These are phyloP conservation scores for Clarias laeviceps DNA, from an alignment of 2,797 vertebrate genomes.

Conservation along the genomic window DNA sequence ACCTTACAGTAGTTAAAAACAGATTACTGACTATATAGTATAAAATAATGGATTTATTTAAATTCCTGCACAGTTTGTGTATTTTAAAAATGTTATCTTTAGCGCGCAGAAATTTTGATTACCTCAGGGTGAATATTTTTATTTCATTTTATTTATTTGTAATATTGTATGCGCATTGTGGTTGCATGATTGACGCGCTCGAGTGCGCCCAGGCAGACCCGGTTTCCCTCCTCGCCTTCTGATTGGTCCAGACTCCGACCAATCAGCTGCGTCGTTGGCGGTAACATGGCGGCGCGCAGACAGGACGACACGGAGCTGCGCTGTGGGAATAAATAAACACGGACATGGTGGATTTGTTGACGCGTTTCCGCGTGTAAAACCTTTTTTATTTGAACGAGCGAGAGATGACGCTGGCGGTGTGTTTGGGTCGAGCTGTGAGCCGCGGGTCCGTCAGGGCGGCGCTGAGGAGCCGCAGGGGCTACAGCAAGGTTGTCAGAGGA, in stretches of 20 bases:
- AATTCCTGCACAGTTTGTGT: neutral
- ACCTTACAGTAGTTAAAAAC: neutral
- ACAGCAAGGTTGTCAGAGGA: constrained; percentile 68
- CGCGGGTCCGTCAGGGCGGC: constrained; percentile 45
- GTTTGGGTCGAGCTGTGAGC: constrained; percentile 54
- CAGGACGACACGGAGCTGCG: constrained; percentile 36
- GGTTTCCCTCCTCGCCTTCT: too few relatives aligned
- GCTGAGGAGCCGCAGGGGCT: constrained; percentile 59
- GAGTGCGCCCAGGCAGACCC: neutral
- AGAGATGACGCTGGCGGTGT: constrained; percentile 61
- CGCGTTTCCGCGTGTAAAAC: too few relatives aligned
- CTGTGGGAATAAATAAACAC: neutral
- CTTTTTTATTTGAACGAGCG: too few relatives aligned
- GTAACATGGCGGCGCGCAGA: constrained; percentile 71
- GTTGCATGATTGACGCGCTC: neutral
- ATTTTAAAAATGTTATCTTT: neutral
- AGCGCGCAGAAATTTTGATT: neutral
- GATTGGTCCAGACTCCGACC: constrained; percentile 39
- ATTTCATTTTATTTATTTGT: neutral
- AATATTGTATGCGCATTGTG: constrained; percentile 10
- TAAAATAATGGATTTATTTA: neutral
- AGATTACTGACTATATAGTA: neutral
- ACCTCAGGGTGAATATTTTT: neutral
- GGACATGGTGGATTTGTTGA: too few relatives aligned
- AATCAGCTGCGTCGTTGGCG: constrained; percentile 47